A percentile compares a stretch with the other conserved stretches of the same genome.
Evolutionary conservation across 2,113 vertebrate genomes (phyloP).

Genomic region (Engystomops pustulosus): DNA sequence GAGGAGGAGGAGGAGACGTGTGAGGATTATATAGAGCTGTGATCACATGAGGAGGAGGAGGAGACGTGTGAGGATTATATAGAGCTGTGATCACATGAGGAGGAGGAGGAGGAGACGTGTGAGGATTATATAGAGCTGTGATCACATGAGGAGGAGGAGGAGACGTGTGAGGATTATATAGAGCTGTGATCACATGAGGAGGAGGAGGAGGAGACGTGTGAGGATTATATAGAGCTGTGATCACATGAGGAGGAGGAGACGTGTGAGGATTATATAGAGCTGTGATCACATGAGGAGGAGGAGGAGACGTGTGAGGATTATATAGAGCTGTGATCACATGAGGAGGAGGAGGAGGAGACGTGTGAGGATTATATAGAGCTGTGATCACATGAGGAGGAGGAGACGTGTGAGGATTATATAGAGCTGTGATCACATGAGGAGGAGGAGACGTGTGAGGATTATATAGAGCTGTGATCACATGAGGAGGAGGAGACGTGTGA

Average conservation of each 20-base stretch:
- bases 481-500: background rate
- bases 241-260: background rate
- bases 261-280: background rate
- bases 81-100: too few relatives aligned
- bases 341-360: too few relatives aligned
- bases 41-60: background rate
- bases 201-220: background rate
- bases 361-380: background rate
- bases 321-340: background rate
- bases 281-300: background rate
- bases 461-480: slow-evolving; percentile 1
- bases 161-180: background rate
- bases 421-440: background rate
- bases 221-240: background rate
- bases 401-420: background rate
- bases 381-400: background rate
- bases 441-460: slow-evolving; percentile 2
- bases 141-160: too few relatives aligned
- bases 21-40: background rate
- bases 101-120: background rate
- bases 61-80: background rate
- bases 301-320: background rate
- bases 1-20: background rate
- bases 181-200: too few relatives aligned
- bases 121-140: background rate